Conservation (phyloP, 2,797 vertebrate genomes). For the Apodemus agrarius region DNA sequence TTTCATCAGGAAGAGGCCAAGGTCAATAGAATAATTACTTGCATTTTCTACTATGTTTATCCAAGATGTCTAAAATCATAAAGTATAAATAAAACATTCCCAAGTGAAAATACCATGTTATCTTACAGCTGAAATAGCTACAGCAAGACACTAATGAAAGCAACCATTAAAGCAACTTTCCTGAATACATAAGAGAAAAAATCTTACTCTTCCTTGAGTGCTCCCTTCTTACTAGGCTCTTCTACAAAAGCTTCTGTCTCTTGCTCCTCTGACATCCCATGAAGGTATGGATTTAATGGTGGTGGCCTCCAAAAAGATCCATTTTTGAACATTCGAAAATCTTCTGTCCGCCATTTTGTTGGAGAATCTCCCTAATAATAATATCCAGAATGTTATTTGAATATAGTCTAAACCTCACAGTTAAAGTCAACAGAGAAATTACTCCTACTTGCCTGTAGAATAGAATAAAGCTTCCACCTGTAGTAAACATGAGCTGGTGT, state of each 20-base stretch:
- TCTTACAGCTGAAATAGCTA: conserved; percentile 36
- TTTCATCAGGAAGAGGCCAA: conserved; percentile 33
- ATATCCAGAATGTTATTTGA: conserved; percentile 25
- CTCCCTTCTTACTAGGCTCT: conserved; percentile 95
- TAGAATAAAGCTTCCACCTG: conserved; percentile 98
- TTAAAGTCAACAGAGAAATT: conserved; percentile 55
- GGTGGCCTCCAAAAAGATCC: conserved; percentile 98
- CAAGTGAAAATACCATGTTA: conserved; percentile 25
- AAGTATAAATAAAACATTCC: conserved; percentile 8
- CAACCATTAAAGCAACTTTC: background rate
- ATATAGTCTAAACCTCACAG: background rate
- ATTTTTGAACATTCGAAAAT: conserved; percentile 99
- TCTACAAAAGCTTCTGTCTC: conserved; percentile 95
- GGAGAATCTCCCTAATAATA: conserved; percentile 94
- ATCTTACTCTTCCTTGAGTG: conserved; percentile 97
- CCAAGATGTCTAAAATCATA: conserved; percentile 50
- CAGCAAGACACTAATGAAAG: conserved; percentile 26
- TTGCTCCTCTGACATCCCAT: conserved; percentile 96
- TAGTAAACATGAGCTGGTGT: conserved; percentile 99
- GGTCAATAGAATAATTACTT: background rate
- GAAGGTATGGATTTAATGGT: conserved; percentile 97
- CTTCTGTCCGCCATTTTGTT: conserved; percentile 97
- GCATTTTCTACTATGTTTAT: background rate
- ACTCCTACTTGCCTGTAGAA: conserved; percentile 94
- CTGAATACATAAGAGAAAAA: conserved; percentile 55